A percentile compares a stretch with the other conserved stretches of the same genome.
phyloP scores from a whole-genome alignment of 2,888 invertebrate genomes.

The Watsonalla cultraria region DNA sequence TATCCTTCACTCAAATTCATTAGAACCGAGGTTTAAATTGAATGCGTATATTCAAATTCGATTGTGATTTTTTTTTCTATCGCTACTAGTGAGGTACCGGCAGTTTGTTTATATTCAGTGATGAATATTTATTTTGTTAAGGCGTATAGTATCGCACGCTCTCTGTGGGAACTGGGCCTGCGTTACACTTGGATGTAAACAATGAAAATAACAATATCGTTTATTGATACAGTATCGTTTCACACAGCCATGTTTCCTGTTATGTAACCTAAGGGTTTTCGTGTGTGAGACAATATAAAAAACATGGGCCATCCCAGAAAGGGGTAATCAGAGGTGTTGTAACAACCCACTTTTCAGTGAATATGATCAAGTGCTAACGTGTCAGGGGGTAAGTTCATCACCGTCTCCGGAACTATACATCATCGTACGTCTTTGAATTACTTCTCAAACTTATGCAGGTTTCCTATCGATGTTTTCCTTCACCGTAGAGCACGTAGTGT shows the following conservation, averaged over 20 bases:
- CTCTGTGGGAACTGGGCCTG: constrained; percentile 57
- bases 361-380: too few species aligned
- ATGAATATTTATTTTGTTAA: constrained; percentile 76
- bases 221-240: constrained; percentile 27
- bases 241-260: constrained; percentile 11
- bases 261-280: background rate
- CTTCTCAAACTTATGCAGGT: too few species aligned
- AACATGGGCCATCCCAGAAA: too few species aligned
- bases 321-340: too few species aligned
- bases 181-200: constrained; percentile 35
- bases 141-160: constrained; percentile 64
- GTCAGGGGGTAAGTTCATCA: too few species aligned
- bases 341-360: too few species aligned
- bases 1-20: too few species aligned
- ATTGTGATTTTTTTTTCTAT: constrained; percentile 21
- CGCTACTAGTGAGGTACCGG: constrained; percentile 40
- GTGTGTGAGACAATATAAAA: background rate
- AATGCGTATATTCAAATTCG: background rate
- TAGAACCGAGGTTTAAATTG: too few species aligned
- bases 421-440: too few species aligned
- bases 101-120: constrained; percentile 65
- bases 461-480: too few species aligned
- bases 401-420: too few species aligned
- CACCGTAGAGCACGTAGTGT: too few species aligned
- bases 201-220: constrained; percentile 38